A percentile compares a stretch with the other conserved stretches of the same genome.
phyloP scores from a whole-genome alignment of 1,140 invertebrate species.

The Sitophilus oryzae region DNA sequence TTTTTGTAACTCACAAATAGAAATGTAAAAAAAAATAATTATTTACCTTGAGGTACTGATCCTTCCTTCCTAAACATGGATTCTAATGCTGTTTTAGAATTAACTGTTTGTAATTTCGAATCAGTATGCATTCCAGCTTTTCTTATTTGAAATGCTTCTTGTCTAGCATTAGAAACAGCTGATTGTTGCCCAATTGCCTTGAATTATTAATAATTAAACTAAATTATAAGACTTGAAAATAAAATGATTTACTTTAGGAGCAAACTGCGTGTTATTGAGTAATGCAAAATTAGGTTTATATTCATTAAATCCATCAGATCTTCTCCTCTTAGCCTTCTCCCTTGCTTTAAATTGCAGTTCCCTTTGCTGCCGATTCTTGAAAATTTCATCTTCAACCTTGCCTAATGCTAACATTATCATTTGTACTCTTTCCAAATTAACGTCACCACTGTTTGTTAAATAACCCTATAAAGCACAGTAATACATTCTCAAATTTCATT shows the following conservation, averaged over 20 bases:
- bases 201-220: conserved; percentile 19
- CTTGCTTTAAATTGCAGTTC: conserved; percentile 76
- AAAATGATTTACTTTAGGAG: conserved; percentile 53
- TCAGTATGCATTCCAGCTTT: conserved; percentile 51
- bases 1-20: not conserved
- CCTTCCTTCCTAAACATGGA: conserved; percentile 44
- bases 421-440: conserved; percentile 88
- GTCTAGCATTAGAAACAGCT: conserved; percentile 58
- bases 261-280: conserved; percentile 64
- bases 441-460: conserved; percentile 90
- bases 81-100: conserved; percentile 42
- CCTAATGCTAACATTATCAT: conserved; percentile 92
- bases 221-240: not conserved
- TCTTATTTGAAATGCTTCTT: conserved; percentile 65
- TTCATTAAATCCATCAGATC: conserved; percentile 47
- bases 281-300: conserved; percentile 62
- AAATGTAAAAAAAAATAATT: not conserved
- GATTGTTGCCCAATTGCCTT: conserved; percentile 49
- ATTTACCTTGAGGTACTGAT: conserved; percentile 1
- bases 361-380: conserved; percentile 81
- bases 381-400: conserved; percentile 95
- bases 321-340: conserved; percentile 64
- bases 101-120: conserved; percentile 30
- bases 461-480: conserved; percentile 80
- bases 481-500: no score